A percentile compares a stretch with the other conserved stretches of the same genome.
Evolutionary conservation across 2,888 invertebrate species (phyloP).

Genomic region (Thelaira solivaga): DNA sequence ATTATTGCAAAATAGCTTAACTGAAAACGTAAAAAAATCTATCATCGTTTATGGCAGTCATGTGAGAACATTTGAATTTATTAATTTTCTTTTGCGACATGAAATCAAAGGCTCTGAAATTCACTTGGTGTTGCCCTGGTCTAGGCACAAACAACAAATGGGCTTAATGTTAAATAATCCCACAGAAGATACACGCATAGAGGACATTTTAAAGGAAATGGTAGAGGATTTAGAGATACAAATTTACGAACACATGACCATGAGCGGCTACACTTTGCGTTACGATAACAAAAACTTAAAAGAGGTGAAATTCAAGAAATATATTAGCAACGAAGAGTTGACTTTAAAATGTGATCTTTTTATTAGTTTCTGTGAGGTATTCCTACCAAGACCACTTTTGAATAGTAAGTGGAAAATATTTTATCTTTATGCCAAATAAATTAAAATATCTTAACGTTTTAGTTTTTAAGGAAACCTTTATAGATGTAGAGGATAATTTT

Average conservation of each 20-base stretch:
- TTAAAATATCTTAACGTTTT: background rate
- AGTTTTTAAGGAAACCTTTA: constrained; percentile 46
- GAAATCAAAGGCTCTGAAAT: constrained; percentile 62
- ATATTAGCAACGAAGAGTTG: constrained; percentile 18
- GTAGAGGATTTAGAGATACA: constrained; percentile 66
- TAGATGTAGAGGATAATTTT: constrained; percentile 36
- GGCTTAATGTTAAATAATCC: constrained; percentile 62
- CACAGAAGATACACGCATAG: constrained; percentile 64
- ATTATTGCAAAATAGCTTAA: constrained; percentile 31
- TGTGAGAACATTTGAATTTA: constrained; percentile 67
- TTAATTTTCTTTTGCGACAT: constrained; percentile 69
- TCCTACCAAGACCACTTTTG: constrained; percentile 18
- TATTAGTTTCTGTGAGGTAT: constrained; percentile 65
- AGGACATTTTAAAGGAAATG: constrained; percentile 65
- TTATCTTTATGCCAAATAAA: constrained; percentile 8
- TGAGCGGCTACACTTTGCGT: constrained; percentile 44
- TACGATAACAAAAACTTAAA: constrained; percentile 55
- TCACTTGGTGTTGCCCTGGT: constrained; percentile 64
- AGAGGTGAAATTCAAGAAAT: constrained; percentile 62
- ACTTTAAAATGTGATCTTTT: constrained; percentile 68
- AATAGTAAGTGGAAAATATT: constrained; percentile 10
- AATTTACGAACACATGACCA: constrained; percentile 58
- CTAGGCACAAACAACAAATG: background rate
- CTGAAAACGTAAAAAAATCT: background rate
- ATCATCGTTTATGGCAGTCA: constrained; percentile 69